A percentile compares a stretch with the other conserved stretches of the same genome.
Conservation (phyloP, 2,797 vertebrate species). For the Manis javanica region DNA sequence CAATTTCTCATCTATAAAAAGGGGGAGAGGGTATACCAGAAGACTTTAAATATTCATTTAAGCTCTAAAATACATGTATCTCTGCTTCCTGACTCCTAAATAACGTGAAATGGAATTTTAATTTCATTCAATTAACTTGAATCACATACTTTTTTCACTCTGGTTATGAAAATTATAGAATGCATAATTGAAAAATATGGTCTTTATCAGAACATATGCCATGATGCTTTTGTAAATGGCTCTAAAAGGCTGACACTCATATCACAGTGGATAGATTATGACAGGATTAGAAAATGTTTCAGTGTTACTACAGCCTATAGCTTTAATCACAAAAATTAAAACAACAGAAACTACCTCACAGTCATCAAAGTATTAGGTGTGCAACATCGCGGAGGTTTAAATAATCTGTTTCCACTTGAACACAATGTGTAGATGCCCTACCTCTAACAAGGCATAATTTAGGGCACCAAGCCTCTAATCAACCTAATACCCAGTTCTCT, state of each 20-base stretch:
- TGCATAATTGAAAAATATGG: not conserved
- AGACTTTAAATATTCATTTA: not conserved
- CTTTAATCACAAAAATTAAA: conserved; percentile 53
- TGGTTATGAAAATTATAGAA: not conserved
- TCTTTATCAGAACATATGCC: not conserved
- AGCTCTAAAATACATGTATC: not conserved
- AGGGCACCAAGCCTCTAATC: conserved; percentile 79
- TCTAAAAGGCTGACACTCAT: not conserved
- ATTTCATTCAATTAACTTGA: not conserved
- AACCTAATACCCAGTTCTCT: conserved; percentile 82
- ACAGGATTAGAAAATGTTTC: not conserved
- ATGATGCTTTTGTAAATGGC: not conserved
- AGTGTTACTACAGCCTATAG: conserved; percentile 17
- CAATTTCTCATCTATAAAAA: not conserved
- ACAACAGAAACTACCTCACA: not conserved
- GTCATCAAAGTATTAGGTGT: conserved; percentile 70
- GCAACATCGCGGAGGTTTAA: conserved; percentile 58
- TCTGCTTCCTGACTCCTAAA: not conserved
- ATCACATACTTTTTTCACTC: not conserved
- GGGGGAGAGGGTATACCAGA: not conserved
- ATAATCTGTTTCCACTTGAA: conserved; percentile 68
- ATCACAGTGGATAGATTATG: not conserved
- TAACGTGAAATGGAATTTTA: not conserved
- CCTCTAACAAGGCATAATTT: conserved; percentile 86
- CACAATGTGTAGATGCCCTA: conserved; percentile 44